Evolutionary conservation across 2,113 vertebrate genomes (phyloP).

Genomic region (Ascaphus truei): DNA sequence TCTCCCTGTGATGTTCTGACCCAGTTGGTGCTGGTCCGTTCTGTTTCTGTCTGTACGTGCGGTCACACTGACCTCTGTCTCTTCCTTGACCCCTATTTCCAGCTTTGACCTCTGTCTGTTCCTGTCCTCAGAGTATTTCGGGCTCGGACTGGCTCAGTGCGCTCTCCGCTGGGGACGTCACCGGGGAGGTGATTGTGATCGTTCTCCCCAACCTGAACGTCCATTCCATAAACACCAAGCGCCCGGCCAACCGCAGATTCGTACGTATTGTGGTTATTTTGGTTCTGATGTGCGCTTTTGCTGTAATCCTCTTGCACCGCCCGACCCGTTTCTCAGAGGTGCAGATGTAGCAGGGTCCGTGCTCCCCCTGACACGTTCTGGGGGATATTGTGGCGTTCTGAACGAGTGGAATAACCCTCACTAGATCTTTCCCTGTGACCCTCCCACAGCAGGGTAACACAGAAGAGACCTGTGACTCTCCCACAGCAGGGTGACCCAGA

Average conservation of each 20-base stretch:
- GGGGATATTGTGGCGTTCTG: not conserved
- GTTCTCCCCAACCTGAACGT: slow-evolving; percentile 66
- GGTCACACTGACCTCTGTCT: too few species aligned
- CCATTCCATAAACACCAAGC: slow-evolving; percentile 66
- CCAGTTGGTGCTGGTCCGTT: too few species aligned
- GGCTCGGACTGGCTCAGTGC: slow-evolving; percentile 86
- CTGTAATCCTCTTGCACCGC: not conserved
- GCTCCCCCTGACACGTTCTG: too few species aligned
- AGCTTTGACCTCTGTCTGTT: not conserved
- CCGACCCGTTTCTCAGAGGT: not conserved
- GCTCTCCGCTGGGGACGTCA: slow-evolving; percentile 68
- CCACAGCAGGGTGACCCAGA: too few species aligned
- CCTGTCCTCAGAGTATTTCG: slow-evolving; percentile 76
- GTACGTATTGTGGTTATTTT: slow-evolving; percentile 60
- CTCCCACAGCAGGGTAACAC: too few species aligned
- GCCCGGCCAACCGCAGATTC: slow-evolving; percentile 74
- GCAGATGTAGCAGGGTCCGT: not conserved
- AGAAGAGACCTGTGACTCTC: too few species aligned
- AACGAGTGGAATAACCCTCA: not conserved
- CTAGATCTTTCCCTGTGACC: rapidly evolving
- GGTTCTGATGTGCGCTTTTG: not conserved
- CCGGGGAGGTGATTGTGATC: slow-evolving; percentile 76
- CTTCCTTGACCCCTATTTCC: too few species aligned
- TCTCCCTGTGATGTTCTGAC: too few species aligned
- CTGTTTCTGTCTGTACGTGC: too few species aligned